Conservation (phyloP, 2,888 invertebrate genomes). For the Quadriops clusia region DNA sequence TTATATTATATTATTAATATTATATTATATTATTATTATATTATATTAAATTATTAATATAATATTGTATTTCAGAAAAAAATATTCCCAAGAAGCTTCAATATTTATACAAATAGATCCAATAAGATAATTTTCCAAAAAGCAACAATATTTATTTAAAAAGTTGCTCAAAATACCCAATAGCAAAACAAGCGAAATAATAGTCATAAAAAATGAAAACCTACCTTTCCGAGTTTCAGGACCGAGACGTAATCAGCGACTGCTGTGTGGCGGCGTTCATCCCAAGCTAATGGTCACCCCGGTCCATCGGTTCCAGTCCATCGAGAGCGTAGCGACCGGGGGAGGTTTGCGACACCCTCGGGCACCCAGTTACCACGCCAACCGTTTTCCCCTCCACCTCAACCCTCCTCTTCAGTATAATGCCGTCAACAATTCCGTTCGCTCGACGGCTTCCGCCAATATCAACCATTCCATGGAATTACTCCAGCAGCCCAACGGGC, state of each 20-base stretch:
- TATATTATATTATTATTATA: constrained; percentile 1
- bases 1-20: not conserved
- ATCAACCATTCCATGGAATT: constrained; percentile 15
- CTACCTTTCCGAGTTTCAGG: constrained; percentile 14
- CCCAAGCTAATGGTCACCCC: constrained; percentile 58
- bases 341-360: constrained; percentile 37
- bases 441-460: too few relatives aligned
- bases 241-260: constrained; percentile 23
- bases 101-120: too few relatives aligned
- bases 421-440: constrained; percentile 10
- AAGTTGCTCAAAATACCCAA: not conserved
- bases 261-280: constrained; percentile 22
- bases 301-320: constrained; percentile 55
- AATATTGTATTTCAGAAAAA: too few relatives aligned
- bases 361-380: constrained; percentile 20
- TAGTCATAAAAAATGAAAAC: too few relatives aligned
- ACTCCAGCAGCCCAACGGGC: constrained; percentile 9
- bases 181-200: not conserved
- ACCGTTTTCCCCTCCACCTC: too few relatives aligned
- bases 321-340: constrained; percentile 43
- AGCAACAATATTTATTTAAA: too few relatives aligned
- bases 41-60: too few relatives aligned
- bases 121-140: too few relatives aligned
- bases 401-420: too few relatives aligned
- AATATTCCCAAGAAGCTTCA: too few relatives aligned